Evolutionary conservation across 2,797 vertebrate genomes (phyloP).

Genomic region (Dallia pectoralis): DNA sequence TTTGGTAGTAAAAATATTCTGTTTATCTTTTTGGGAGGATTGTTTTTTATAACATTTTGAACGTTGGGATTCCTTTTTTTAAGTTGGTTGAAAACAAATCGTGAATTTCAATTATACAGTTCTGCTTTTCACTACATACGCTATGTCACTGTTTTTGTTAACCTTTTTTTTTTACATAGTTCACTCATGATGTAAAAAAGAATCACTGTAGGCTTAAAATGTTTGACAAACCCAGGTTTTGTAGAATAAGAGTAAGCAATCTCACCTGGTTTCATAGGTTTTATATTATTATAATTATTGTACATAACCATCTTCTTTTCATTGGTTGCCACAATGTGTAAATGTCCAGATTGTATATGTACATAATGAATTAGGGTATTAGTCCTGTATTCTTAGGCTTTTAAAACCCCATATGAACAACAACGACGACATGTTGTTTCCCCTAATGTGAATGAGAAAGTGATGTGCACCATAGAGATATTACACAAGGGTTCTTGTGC

Average conservation of each 20-base stretch:
- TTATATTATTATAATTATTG: slow-evolving; percentile 37
- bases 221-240: not conserved
- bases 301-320: slow-evolving; percentile 34
- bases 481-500: not conserved
- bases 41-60: slow-evolving; percentile 39
- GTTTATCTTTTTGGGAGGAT: slow-evolving; percentile 13
- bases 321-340: slow-evolving; percentile 47
- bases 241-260: slow-evolving; percentile 11
- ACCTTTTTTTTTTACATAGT: slow-evolving; percentile 37
- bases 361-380: slow-evolving; percentile 10
- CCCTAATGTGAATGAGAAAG: not conserved
- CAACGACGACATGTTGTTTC: not conserved
- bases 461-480: not conserved
- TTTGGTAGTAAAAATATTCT: slow-evolving; percentile 45
- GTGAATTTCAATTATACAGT: not conserved
- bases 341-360: slow-evolving; percentile 10
- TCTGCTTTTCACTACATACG: not conserved
- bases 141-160: slow-evolving; percentile 32
- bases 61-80: slow-evolving; percentile 18
- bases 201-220: not conserved
- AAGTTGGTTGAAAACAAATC: slow-evolving; percentile 10
- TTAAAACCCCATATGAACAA: not conserved
- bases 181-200: slow-evolving; percentile 9
- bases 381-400: slow-evolving; percentile 8
- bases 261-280: slow-evolving; percentile 12